Conservation (phyloP, 2,888 invertebrate genomes). For the Polietes domitor region DNA sequence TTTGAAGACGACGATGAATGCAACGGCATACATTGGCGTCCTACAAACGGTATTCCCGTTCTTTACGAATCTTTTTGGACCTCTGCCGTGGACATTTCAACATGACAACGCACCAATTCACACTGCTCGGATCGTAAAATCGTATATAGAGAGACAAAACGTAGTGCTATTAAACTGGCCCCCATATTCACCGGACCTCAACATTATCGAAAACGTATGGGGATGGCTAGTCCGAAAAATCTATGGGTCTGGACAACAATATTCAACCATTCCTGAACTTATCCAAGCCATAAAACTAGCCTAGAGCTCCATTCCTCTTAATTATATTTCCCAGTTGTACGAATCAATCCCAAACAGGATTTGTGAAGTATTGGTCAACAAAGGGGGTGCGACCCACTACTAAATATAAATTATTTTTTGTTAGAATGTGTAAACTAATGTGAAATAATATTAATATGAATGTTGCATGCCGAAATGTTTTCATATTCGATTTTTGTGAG, state of each 20-base stretch:
- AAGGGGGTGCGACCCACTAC: too few species aligned
- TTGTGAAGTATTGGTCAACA: too few species aligned
- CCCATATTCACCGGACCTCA: not conserved
- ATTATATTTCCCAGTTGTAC: too few species aligned
- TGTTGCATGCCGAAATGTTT: too few species aligned
- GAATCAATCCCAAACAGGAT: too few species aligned
- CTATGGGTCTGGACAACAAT: not conserved
- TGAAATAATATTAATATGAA: too few species aligned
- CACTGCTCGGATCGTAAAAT: not conserved
- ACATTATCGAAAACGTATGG: not conserved
- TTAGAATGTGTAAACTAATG: too few species aligned
- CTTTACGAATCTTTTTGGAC: not conserved
- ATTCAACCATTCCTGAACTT: not conserved
- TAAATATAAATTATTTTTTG: too few species aligned
- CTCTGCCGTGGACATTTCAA: not conserved
- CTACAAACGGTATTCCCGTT: not conserved
- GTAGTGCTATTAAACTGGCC: not conserved
- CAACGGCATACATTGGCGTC: not conserved
- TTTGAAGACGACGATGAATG: not conserved
- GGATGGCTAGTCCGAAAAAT: not conserved
- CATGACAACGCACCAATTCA: conserved; percentile 3
- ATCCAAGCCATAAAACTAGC: not conserved
- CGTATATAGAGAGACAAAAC: too few species aligned
- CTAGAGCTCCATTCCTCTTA: not conserved
- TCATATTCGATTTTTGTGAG: too few species aligned